Percentiles rank a stretch among this genome's conserved stretches.
phyloP scores from a whole-genome alignment of 2,888 invertebrate species.

The Entomobrya proxima region DNA sequence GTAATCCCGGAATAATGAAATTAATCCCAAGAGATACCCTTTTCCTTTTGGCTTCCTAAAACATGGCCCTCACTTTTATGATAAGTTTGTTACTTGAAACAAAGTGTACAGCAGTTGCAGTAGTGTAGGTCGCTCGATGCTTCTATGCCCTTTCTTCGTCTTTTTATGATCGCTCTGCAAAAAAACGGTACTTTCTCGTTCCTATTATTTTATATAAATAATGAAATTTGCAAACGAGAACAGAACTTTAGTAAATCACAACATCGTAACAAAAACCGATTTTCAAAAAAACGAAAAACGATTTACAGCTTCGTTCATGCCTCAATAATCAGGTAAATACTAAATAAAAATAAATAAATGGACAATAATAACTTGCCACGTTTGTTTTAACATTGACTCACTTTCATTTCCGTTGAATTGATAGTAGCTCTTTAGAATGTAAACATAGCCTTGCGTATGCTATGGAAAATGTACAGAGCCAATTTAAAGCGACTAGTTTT shows the following conservation, averaged over 20 bases:
- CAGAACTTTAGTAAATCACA: too few species aligned
- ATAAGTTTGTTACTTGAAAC: slow-evolving; percentile 21
- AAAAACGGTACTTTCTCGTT: neutral
- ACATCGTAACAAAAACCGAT: too few species aligned
- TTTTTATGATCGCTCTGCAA: too few species aligned
- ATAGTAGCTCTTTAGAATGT: neutral
- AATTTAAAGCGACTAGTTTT: too few species aligned
- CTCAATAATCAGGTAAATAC: too few species aligned
- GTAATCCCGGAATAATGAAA: slow-evolving; percentile 62
- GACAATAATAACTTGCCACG: too few species aligned
- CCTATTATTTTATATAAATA: neutral
- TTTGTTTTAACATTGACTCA: too few species aligned
- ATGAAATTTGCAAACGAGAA: neutral
- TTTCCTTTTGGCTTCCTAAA: slow-evolving; percentile 18
- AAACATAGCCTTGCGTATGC: neutral
- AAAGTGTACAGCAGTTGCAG: slow-evolving; percentile 5
- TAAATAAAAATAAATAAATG: too few species aligned
- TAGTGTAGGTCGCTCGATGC: neutral
- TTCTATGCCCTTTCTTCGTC: neutral
- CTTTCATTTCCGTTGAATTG: neutral
- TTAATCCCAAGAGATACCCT: slow-evolving; percentile 56
- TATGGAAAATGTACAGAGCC: neutral
- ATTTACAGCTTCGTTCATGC: too few species aligned
- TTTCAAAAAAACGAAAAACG: too few species aligned
- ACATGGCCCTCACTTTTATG: slow-evolving; percentile 16